These are phyloP conservation scores for Rotaria socialis DNA, from an alignment of 2,888 invertebrate genomes.

Conservation along the genomic window DNA sequence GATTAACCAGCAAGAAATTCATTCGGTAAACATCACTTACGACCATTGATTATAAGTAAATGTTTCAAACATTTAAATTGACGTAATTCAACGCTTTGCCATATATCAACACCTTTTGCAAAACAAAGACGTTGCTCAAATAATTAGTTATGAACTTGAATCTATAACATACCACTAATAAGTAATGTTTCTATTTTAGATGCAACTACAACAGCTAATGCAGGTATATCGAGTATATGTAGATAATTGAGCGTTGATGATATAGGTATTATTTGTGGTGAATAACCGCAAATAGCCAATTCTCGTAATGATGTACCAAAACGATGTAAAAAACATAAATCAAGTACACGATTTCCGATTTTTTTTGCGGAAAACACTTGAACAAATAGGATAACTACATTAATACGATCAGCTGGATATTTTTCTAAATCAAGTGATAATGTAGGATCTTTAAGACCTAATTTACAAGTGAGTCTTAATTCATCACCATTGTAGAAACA, in stretches of 20 bases:
- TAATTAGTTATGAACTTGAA: not conserved
- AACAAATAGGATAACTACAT: not conserved
- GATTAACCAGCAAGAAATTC: not conserved
- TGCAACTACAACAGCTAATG: not conserved
- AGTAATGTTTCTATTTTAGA: not conserved
- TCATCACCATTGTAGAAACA: not conserved
- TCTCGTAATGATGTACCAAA: not conserved
- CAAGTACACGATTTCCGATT: not conserved
- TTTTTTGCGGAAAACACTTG: not conserved
- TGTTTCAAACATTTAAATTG: not conserved
- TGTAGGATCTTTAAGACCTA: not conserved
- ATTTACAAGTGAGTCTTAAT: not conserved
- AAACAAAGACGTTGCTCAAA: not conserved
- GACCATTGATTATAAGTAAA: not conserved
- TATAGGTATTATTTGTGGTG: not conserved
- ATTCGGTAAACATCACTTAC: not conserved
- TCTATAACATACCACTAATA: not conserved
- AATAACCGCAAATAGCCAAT: not conserved
- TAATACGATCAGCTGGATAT: not conserved
- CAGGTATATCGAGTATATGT: not conserved
- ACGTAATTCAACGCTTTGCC: constrained; percentile 1
- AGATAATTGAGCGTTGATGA: not conserved
- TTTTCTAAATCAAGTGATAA: not conserved
- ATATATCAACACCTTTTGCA: not conserved
- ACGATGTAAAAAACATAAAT: constrained; percentile 4